Base-by-base conservation (phyloP, 1,140 invertebrate genomes). In the Lepidotrigona ventralis region DNA sequence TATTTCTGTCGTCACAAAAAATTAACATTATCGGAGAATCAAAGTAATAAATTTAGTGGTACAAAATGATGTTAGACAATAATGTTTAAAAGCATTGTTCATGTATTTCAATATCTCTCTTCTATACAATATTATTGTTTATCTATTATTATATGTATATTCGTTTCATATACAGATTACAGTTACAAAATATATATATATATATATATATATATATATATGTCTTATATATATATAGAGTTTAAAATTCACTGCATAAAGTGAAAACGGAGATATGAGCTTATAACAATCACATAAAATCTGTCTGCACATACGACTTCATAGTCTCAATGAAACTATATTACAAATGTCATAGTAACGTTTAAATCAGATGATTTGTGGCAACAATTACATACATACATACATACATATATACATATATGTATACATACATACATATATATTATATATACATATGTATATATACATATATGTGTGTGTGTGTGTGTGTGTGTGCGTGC, bases 81-180 rank as follows among this genome's bases (percentile, higher is more conserved):
- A 90, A 93, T 93, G 91, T 94, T 94, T 93, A 94, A 94, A 94
- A 94, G 92, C 93, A 93, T 93, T 89, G 91, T 93, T 93, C 93
- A 93, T 94, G 92, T 94, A 94, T 94, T 94, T 94, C 92, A 93
- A 93, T 93, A 93, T 93, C 92, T 93, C 92, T 93, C 90, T 94
- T 94, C 92, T 93, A 93, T 93, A 93, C 93, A 93, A 93, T 94
- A 91, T 93, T 90, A 90, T 93, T 90, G 88, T 91, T 78, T 88
- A 91, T 92, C 90, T 93, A 92, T 93, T 88, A 89, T 92, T 92
- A 90, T 93, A 91, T 92, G 87, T 88, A 92, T 91, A 90, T 91
- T 90, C 87, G 82, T 85, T 91, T 92, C 91, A 93, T 94, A 93
- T 93, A 94, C 90, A 93, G 91, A 90, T 93, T 91, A 94, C 91